Evolutionary conservation across 2,797 vertebrate species (phyloP).

Genomic region (Allobates femoralis): DNA sequence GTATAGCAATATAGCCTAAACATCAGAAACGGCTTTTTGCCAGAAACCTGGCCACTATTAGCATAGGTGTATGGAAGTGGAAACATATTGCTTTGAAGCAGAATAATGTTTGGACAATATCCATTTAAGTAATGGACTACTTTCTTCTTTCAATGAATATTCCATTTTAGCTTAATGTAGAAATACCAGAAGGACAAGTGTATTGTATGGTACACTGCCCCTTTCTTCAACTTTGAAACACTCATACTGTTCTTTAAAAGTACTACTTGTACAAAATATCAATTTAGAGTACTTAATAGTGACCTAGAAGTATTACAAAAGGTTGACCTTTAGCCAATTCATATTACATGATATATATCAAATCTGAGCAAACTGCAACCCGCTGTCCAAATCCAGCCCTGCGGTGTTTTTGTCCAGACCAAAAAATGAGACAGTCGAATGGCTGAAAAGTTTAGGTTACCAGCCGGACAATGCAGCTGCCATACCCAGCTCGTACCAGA

Average conservation of each 20-base stretch:
- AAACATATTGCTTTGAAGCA: conserved; percentile 21
- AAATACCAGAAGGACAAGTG: not conserved
- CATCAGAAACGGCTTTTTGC: conserved; percentile 35
- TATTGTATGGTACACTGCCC: not conserved
- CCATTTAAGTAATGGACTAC: conserved; percentile 22
- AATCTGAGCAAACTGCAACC: no score
- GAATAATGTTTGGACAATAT: conserved; percentile 19
- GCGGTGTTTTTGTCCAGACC: no score
- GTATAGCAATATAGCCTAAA: conserved; percentile 30
- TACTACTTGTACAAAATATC: not conserved
- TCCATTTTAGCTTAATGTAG: conserved; percentile 7
- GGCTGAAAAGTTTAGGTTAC: no score
- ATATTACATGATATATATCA: no score
- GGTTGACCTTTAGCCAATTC: not conserved
- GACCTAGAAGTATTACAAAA: not conserved
- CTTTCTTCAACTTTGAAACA: not conserved
- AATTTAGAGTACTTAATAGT: not conserved
- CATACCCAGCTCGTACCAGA: no score
- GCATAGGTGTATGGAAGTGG: conserved; percentile 17
- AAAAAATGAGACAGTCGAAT: no score
- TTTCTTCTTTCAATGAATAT: conserved; percentile 18
- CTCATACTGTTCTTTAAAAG: conserved; percentile 6
- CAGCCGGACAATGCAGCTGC: no score
- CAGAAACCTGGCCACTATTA: not conserved
- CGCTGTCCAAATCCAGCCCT: no score